phyloP scores from a whole-genome alignment of 2,113 vertebrate genomes.

The Grallaria varia region DNA sequence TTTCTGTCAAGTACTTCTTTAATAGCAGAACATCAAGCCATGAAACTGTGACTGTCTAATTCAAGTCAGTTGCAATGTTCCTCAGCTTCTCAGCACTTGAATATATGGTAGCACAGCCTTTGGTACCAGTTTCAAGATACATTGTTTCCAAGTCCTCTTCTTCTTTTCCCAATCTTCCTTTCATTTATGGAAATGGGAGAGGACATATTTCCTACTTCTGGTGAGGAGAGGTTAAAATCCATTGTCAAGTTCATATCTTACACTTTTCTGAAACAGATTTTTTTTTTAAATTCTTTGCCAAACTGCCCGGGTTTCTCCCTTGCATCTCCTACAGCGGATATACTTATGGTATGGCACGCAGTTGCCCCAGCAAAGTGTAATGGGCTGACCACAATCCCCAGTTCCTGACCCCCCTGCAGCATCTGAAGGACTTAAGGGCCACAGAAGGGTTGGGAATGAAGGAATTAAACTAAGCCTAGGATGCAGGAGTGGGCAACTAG shows the following conservation, averaged over 20 bases:
- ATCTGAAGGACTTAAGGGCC: not conserved
- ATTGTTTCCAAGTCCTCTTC: not conserved
- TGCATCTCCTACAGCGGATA: not conserved
- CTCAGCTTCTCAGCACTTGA: not conserved
- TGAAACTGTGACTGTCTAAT: not conserved
- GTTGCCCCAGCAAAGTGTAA: not conserved
- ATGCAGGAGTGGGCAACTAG: fast-evolving
- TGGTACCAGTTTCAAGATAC: not conserved
- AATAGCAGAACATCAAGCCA: not conserved
- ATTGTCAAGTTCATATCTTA: not conserved
- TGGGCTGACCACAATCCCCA: not conserved
- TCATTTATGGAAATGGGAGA: not conserved
- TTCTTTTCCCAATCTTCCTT: not conserved
- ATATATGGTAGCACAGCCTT: not conserved
- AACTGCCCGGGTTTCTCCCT: not conserved
- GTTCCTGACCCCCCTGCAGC: fast-evolving
- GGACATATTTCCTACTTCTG: not conserved
- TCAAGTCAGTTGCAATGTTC: not conserved
- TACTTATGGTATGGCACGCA: not conserved
- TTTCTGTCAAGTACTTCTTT: not conserved
- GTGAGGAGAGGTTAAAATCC: not conserved
- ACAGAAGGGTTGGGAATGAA: not conserved
- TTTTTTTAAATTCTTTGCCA: not conserved
- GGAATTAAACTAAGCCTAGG: not conserved
- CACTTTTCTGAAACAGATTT: not conserved